phyloP scores from a whole-genome alignment of 2,113 vertebrate genomes.

The Spea multiplicata region DNA sequence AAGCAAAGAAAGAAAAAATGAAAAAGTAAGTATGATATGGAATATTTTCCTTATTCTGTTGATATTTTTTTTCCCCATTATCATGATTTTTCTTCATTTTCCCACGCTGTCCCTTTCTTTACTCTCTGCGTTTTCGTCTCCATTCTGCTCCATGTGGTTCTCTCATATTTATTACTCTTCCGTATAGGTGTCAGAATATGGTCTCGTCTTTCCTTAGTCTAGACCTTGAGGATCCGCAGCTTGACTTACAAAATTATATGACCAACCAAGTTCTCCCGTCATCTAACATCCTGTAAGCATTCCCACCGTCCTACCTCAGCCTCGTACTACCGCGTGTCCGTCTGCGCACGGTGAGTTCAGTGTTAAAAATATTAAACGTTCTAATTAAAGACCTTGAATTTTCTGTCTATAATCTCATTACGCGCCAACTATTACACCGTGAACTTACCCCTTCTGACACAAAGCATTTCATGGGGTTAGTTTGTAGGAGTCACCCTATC shows the following conservation, averaged over 20 bases:
- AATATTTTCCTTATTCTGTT: background rate
- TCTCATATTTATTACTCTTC: background rate
- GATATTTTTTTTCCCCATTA: background rate
- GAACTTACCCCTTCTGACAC: background rate
- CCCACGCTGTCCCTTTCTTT: background rate
- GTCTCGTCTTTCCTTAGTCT: constrained; percentile 83
- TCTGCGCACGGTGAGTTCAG: background rate
- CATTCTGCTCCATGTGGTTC: background rate
- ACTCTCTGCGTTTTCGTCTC: background rate
- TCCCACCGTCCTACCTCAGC: background rate
- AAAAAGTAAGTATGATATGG: constrained; percentile 5
- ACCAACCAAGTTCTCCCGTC: constrained; percentile 73
- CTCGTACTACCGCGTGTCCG: background rate
- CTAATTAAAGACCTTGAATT: background rate
- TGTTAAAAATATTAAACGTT: background rate
- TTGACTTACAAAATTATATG: constrained; percentile 79
- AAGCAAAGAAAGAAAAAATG: constrained; percentile 8
- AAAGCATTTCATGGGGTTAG: no score
- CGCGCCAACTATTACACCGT: no score
- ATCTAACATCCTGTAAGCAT: constrained; percentile 40
- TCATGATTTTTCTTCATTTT: background rate
- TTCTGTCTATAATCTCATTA: no score
- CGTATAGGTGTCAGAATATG: constrained; percentile 72
- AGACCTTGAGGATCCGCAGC: constrained; percentile 78
- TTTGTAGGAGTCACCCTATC: no score